Evolutionary conservation across 92 coral and sea anemone genomes (phyloP), one percentile per base, ranked within the genome.

Genomic region (Pocillopora meandrina): DNA sequence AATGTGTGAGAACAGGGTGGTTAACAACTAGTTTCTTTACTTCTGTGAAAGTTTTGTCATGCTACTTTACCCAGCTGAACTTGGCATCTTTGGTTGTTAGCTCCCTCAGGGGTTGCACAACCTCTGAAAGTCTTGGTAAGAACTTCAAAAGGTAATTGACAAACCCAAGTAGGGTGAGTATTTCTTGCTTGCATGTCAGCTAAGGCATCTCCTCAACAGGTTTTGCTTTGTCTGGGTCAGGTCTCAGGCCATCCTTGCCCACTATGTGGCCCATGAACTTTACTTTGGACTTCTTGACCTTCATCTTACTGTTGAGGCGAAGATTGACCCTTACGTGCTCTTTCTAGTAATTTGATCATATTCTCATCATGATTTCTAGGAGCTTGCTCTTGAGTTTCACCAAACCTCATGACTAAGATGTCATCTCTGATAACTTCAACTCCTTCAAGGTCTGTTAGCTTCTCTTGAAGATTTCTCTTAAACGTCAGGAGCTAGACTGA

Each of bases 391-490:
- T 42, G 47, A 35, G 82, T 87, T 58, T 90, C 84, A 3, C 91
- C 89, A 61, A 81, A 83, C 35, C 89, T 91, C 55, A 78, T 76
- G n/a, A 91, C 91, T 67, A 90, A 65, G 57, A 87, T 83, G 74
- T 87, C 87, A 80, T 90, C 93, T 61, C 87, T 20, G 56, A 91
- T 73, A 10, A 36, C 77, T 47, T 73, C 86, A 17, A 75, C 84
- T 16, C 91, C 91, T 79, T 84, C 83, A 2, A 90, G 68, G 78
- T 77, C 90, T 35, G 61, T 13, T 60, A 89, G 87, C 55, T 72
- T 71, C 72, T 85, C 92, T 14, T 90, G 84, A 52, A 85, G 74
- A 11, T 72, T 90, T 9, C 81, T 65, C 72, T 90, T 85, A 33
- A 82, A 86, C 72, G 64, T 86, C 89, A 16, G 93, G 87, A 20